A percentile compares a stretch with the other conserved stretches of the same genome.
Evolutionary conservation across 2,113 vertebrate species (phyloP).

Genomic region (Taxidea taxus): DNA sequence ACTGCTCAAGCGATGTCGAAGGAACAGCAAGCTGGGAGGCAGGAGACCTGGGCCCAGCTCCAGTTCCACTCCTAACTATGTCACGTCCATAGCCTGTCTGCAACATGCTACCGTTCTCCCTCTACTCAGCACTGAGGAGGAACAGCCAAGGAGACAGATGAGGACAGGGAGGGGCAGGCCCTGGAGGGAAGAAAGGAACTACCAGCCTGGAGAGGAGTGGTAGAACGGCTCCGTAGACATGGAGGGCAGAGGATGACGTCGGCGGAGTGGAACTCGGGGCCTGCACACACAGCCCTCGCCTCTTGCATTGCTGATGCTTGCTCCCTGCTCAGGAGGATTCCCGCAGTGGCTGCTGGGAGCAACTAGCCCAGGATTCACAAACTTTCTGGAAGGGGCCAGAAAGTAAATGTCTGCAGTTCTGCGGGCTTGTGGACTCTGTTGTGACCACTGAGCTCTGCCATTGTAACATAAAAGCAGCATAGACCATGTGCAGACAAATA

Average conservation of each 20-base stretch:
- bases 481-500: background rate
- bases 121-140: background rate
- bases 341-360: background rate
- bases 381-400: background rate
- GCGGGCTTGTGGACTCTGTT: background rate
- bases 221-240: background rate
- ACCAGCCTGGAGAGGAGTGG: background rate
- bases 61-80: background rate
- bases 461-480: background rate
- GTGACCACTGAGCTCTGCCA: background rate
- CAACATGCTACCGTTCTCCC: background rate
- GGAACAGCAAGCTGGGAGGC: background rate
- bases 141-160: background rate
- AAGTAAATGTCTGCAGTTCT: background rate
- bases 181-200: background rate
- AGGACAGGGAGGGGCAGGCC: background rate
- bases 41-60: background rate
- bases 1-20: background rate
- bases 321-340: background rate
- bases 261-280: background rate
- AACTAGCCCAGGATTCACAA: background rate
- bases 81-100: accelerated
- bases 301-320: background rate
- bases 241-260: background rate
- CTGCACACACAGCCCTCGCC: background rate